These are phyloP conservation scores for Saccostrea echinata DNA, from an alignment of 1,140 invertebrate genomes.

Conservation along the genomic window DNA sequence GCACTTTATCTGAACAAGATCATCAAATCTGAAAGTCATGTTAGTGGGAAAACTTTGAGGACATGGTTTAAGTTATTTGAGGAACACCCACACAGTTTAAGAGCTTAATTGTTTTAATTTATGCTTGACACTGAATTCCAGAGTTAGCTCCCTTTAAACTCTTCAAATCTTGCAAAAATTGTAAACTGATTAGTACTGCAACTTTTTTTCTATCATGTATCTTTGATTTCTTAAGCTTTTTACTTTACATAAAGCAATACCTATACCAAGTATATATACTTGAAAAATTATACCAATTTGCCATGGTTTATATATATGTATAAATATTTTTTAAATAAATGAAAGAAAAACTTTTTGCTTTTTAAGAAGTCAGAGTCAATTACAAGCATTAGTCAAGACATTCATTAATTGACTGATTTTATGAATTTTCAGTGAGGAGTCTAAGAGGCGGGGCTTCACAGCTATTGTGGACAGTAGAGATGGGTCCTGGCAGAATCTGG, in stretches of 20 bases:
- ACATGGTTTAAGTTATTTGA: neutral
- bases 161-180: neutral
- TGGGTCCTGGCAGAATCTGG: conserved; percentile 75
- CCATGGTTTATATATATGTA: no score
- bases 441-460: conserved; percentile 72
- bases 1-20: neutral
- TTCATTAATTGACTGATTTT: neutral
- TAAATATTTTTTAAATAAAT: no score
- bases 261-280: no score
- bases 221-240: no score
- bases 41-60: neutral
- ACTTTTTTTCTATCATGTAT: no score
- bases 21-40: neutral
- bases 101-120: neutral
- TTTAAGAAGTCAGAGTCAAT: no score
- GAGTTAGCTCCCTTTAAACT: neutral
- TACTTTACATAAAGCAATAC: no score
- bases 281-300: no score
- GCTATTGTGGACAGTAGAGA: conserved; percentile 76
- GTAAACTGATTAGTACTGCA: no score
- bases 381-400: neutral
- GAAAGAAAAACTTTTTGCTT: no score
- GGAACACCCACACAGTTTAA: neutral
- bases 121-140: neutral
- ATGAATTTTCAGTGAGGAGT: conserved; percentile 73